Percentiles rank a stretch among this genome's conserved stretches.
Evolutionary conservation across 2,113 vertebrate genomes (phyloP).

Genomic region (Pristiophorus japonicus): DNA sequence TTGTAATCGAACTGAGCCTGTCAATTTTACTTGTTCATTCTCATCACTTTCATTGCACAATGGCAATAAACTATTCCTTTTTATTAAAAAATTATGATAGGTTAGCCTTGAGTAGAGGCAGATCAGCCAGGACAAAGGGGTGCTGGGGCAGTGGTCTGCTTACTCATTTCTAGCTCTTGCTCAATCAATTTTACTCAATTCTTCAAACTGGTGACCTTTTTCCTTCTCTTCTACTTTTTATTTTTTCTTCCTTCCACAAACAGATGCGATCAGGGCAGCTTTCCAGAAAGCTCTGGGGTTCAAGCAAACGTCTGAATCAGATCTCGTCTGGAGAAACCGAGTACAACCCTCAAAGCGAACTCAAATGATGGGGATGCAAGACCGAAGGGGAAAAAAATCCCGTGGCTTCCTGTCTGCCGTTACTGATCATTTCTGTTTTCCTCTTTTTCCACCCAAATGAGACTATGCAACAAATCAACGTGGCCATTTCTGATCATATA

Average conservation of each 20-base stretch:
- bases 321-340: conserved; percentile 91
- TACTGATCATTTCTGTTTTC: not conserved
- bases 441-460: not conserved
- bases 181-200: conserved; percentile 50
- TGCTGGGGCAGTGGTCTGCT: conserved; percentile 27
- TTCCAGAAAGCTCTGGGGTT: conserved; percentile 93
- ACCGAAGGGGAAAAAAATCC: not conserved
- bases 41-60: too few species aligned
- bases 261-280: conserved; percentile 93
- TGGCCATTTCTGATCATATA: not conserved
- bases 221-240: conserved; percentile 43
- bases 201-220: conserved; percentile 42
- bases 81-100: not conserved
- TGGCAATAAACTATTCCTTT: not conserved
- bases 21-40: not conserved
- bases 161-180: not conserved
- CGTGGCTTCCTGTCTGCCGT: not conserved
- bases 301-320: conserved; percentile 86
- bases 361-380: conserved; percentile 54
- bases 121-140: not conserved
- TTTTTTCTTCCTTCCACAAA: conserved; percentile 54
- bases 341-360: conserved; percentile 77
- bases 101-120: not conserved
- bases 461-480: not conserved
- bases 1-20: not conserved